Base-by-base conservation (phyloP, 2,797 vertebrate species). In the Triplophysa bombifrons region DNA sequence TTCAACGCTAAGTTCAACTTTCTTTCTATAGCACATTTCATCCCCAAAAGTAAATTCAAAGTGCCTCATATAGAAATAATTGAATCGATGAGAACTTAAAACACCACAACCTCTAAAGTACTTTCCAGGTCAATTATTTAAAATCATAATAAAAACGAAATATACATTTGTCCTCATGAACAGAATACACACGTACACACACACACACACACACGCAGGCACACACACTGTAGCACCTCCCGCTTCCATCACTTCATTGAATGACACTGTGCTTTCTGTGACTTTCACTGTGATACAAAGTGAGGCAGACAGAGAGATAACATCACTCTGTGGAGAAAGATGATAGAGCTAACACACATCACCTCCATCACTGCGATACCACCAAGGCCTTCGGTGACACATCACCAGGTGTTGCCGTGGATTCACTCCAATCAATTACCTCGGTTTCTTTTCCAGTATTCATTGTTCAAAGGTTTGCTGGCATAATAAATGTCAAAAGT, bases 251-350 rank as follows among this genome's bases (percentile, higher is more conserved):
- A 61, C 51, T 80, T 58, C 9, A 80, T 67, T 82, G 44, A 84
- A 80, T 71, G 81, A 78, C 8, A 64, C 72, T 72, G 77, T 82
- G 82, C 67, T 71, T 78, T 76, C 61, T 6, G 75, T 71, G 83
- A 87, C 89, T 86, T 87, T 90, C 83, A 30, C 83, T 80, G 79
- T 74, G 65, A 76, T 83, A 84, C 89, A 83, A 82, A 85, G 74
- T 85, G 84, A 64, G 64, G 30, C 78, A 86, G 84, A 85, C 58
- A 74, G 50, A 84, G 74, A 86, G 88, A 89, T 89, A 81, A 77
- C 80, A 87, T 89, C 86, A 85, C 64, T 86, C 73, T 55, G 80
- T 75, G 61, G 73, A 78, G 75, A 81, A 75, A 80, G 79, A 86
- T 30, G 82, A 46, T 19, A 74, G 50, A 74, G 34, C 46, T 19